These are phyloP conservation scores for Callyntrura guangdongensis DNA, from an alignment of 2,888 invertebrate genomes.

Conservation along the genomic window DNA sequence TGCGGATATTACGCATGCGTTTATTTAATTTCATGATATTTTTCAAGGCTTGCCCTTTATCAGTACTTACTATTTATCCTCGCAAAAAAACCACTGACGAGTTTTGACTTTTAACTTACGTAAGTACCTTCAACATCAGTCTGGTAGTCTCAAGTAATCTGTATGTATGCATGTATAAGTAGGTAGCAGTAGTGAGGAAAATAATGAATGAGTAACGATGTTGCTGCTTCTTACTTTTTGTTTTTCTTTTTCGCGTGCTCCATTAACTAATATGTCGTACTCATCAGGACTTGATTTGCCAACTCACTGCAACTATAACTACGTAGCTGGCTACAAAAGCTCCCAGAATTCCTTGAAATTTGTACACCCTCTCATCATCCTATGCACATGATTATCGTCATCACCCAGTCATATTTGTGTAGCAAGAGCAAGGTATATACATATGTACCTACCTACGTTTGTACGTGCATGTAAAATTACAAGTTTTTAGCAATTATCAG, in stretches of 20 bases:
- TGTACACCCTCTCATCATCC: not conserved
- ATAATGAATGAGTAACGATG: not conserved
- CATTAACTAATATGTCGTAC: conserved; percentile 30
- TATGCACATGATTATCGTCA: not conserved
- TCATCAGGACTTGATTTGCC: not conserved
- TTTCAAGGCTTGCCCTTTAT: conserved; percentile 29
- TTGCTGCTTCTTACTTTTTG: not conserved
- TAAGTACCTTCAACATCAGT: too few relatives aligned
- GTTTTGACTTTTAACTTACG: too few relatives aligned
- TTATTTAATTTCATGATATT: conserved; percentile 4
- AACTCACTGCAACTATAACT: not conserved
- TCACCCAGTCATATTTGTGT: not conserved
- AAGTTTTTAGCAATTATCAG: conserved; percentile 44
- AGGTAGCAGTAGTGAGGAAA: not conserved
- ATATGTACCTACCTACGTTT: not conserved
- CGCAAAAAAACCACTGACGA: not conserved
- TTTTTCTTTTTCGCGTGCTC: not conserved
- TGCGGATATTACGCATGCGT: conserved; percentile 25
- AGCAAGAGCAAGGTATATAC: not conserved
- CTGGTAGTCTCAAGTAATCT: too few relatives aligned
- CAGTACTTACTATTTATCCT: not conserved
- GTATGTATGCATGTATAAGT: not conserved
- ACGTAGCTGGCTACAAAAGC: not conserved
- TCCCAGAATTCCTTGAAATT: conserved; percentile 34
- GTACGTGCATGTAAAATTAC: conserved; percentile 19